Percentiles rank a stretch among this genome's conserved stretches.
Conservation (phyloP, 1,140 invertebrate species). For the Physella acuta region DNA sequence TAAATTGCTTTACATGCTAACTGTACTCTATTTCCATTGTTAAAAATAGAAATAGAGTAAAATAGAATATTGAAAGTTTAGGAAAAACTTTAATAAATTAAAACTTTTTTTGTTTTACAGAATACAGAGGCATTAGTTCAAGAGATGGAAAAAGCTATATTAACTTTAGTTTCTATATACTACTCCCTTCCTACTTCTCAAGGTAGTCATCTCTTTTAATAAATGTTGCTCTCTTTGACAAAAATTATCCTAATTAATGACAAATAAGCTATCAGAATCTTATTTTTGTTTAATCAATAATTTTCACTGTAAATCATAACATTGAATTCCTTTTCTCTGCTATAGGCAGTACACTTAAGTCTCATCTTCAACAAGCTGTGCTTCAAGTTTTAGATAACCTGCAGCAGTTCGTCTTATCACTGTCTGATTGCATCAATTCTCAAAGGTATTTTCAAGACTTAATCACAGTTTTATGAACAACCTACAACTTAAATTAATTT, state of each 20-base stretch:
- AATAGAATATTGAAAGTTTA: too few relatives aligned
- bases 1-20: background rate
- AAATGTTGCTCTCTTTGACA: background rate
- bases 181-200: constrained; percentile 10
- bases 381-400: constrained; percentile 14
- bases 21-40: background rate
- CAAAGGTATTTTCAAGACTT: constrained; percentile 2
- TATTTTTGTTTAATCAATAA: background rate
- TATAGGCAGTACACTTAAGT: background rate
- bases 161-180: constrained; percentile 14
- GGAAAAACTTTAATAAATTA: too few relatives aligned
- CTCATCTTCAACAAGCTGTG: constrained; percentile 5
- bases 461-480: background rate
- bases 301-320: background rate
- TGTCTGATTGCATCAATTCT: constrained; percentile 1
- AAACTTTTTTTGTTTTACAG: too few relatives aligned
- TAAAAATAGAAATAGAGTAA: background rate
- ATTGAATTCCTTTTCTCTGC: too few relatives aligned
- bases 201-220: constrained; percentile 3
- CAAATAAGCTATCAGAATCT: background rate
- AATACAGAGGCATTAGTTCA: constrained; percentile 16
- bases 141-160: constrained; percentile 18
- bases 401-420: background rate
- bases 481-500: background rate
- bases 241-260: background rate